phyloP scores from a whole-genome alignment of 1,140 invertebrate species.

The Drosophila kepulauana region DNA sequence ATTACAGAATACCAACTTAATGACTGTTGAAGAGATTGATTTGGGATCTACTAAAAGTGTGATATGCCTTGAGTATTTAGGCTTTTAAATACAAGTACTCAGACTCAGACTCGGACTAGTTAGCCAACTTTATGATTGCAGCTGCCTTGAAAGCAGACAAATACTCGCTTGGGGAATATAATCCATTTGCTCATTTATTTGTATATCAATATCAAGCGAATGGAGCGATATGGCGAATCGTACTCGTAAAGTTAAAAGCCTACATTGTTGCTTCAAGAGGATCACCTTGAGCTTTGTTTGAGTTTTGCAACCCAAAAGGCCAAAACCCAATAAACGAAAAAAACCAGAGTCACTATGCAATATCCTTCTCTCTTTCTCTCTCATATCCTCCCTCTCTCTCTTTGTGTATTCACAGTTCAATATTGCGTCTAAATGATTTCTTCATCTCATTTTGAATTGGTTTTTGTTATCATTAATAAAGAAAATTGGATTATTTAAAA shows the following conservation, averaged over 20 bases:
- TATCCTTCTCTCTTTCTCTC: background rate
- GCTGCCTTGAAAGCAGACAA: conserved; percentile 30
- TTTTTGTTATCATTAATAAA: background rate
- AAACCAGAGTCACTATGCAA: conserved; percentile 6
- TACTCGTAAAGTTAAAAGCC: conserved; percentile 16
- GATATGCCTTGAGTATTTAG: no score
- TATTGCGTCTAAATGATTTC: background rate
- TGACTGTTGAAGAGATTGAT: no score
- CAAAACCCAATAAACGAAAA: conserved; percentile 12
- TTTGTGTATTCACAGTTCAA: conserved; percentile 4
- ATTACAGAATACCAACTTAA: no score
- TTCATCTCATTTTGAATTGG: background rate
- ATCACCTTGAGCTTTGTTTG: conserved; percentile 57
- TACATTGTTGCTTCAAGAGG: conserved; percentile 41
- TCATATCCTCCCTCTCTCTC: background rate
- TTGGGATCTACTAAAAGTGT: no score
- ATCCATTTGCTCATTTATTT: conserved; percentile 36
- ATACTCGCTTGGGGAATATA: conserved; percentile 10
- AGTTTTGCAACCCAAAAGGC: conserved; percentile 47
- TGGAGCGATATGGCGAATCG: background rate
- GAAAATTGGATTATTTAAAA: no score
- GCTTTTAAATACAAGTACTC: no score
- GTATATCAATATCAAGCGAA: background rate
- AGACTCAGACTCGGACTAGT: no score
- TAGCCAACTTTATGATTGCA: no score